Evolutionary conservation across 2,113 vertebrate species (phyloP).

Genomic region (Melanerpes formicivorus): DNA sequence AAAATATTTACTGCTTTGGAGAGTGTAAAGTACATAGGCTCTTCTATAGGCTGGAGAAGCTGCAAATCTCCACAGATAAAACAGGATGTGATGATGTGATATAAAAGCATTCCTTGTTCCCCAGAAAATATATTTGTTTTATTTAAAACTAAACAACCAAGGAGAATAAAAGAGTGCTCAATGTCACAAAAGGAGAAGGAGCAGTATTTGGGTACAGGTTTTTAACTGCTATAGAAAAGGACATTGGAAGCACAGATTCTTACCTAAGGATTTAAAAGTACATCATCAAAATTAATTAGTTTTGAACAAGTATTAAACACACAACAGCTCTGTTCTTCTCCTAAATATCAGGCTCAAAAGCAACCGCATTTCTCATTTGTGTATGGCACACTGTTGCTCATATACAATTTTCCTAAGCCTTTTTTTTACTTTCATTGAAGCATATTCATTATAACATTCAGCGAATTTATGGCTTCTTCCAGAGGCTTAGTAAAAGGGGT

Average conservation of each 20-base stretch:
- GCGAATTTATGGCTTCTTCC: conserved; percentile 61
- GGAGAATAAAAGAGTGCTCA: neutral
- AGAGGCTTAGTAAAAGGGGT: conserved; percentile 66
- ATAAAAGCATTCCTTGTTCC: conserved; percentile 66
- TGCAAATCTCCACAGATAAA: conserved; percentile 58
- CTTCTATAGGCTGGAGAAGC: conserved; percentile 48
- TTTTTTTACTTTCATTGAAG: conserved; percentile 33
- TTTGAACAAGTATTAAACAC: conserved; percentile 37
- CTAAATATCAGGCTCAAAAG: neutral
- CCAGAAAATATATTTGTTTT: conserved; percentile 68
- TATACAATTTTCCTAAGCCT: conserved; percentile 41
- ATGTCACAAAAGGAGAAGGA: conserved; percentile 28
- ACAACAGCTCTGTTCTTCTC: neutral
- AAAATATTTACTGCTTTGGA: conserved; percentile 37
- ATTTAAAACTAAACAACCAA: conserved; percentile 54
- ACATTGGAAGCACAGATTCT: conserved; percentile 12
- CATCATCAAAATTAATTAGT: conserved; percentile 24
- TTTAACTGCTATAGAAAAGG: neutral
- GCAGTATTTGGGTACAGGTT: conserved; percentile 22
- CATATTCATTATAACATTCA: conserved; percentile 49
- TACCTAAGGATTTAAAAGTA: neutral
- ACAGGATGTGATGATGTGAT: conserved; percentile 44
- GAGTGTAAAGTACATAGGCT: conserved; percentile 48
- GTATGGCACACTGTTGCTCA: conserved; percentile 1
- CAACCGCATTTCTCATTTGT: conserved; percentile 1